phyloP scores from a whole-genome alignment of 2,113 vertebrate species.

The Calypte anna region DNA sequence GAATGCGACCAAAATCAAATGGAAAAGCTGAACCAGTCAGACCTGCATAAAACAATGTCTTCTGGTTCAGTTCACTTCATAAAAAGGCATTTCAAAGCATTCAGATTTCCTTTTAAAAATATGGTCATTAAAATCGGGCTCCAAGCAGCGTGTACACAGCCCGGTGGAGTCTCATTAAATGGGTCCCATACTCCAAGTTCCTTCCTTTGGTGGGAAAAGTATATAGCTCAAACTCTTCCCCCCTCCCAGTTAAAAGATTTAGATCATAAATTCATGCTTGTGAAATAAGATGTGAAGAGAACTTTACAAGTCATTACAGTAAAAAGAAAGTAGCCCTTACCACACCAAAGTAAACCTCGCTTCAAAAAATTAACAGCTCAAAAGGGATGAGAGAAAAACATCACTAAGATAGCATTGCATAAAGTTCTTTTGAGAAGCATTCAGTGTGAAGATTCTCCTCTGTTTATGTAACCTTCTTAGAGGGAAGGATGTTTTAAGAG shows the following conservation, averaged over 20 bases:
- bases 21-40: slow-evolving; percentile 82
- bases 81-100: slow-evolving; percentile 11
- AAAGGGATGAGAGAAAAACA: neutral
- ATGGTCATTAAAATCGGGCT: neutral
- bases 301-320: neutral
- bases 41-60: slow-evolving; percentile 63
- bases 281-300: neutral
- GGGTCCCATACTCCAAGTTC: neutral
- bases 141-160: neutral
- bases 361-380: neutral
- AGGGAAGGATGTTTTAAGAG: neutral
- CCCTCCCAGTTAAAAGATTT: neutral
- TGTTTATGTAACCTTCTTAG: neutral
- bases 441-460: neutral
- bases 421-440: neutral
- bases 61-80: neutral
- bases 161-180: neutral
- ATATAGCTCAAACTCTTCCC: neutral
- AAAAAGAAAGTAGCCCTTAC: neutral
- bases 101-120: slow-evolving; percentile 10
- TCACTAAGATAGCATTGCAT: neutral
- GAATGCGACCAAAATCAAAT: slow-evolving; percentile 87
- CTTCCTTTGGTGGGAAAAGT: neutral
- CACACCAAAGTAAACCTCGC: neutral
- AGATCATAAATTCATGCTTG: neutral